These are phyloP conservation scores for Eupleurogrammus muticus DNA, from an alignment of 2,797 vertebrate species.

Conservation along the genomic window DNA sequence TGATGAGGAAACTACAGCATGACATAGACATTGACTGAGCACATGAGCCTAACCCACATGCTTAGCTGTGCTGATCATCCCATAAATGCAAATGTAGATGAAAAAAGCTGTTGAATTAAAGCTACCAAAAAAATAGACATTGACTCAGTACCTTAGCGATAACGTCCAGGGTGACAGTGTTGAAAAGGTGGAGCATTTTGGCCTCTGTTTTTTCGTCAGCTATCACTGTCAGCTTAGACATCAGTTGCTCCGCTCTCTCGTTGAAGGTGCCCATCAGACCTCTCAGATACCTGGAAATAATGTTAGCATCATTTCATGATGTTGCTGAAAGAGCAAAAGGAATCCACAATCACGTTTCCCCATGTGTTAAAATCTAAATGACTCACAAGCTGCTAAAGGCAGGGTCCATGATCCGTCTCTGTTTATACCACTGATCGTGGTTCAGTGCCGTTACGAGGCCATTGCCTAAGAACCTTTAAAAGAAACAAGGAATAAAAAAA, in stretches of 20 bases:
- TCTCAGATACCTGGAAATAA: constrained; percentile 84
- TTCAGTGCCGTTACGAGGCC: constrained; percentile 85
- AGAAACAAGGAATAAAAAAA: background rate
- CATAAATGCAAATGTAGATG: too few relatives aligned
- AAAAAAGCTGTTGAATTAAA: background rate
- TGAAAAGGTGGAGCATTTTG: constrained; percentile 86
- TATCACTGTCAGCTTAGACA: constrained; percentile 84
- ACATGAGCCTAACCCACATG: too few relatives aligned
- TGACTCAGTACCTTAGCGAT: constrained; percentile 87
- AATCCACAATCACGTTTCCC: background rate
- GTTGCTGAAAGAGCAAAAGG: background rate
- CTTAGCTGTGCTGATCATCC: too few relatives aligned
- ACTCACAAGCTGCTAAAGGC: constrained; percentile 92
- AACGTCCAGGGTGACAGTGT: constrained; percentile 87
- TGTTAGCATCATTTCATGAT: background rate
- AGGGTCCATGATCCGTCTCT: constrained; percentile 91
- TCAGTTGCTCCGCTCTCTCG: constrained; percentile 89
- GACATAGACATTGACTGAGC: too few relatives aligned
- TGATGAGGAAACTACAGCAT: too few relatives aligned
- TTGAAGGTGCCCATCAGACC: constrained; percentile 90
- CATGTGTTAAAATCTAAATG: background rate
- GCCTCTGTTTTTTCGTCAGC: constrained; percentile 80
- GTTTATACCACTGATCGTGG: constrained; percentile 90
- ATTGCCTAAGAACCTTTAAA: constrained; percentile 87
- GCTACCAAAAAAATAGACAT: background rate